Conservation (phyloP, 2,888 invertebrate species). For the Sinhomidia bicolor region DNA sequence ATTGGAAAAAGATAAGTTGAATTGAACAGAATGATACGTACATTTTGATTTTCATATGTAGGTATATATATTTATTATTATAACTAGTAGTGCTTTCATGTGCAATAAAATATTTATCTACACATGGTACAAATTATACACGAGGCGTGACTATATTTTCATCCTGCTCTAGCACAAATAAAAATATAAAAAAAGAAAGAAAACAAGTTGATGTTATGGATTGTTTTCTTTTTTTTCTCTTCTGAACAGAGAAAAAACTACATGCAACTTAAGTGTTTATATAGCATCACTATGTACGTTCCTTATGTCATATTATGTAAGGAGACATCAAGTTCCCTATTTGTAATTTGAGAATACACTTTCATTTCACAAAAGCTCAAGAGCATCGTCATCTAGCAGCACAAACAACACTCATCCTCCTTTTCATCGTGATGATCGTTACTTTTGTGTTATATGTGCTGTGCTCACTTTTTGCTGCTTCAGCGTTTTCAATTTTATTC, state of each 20-base stretch:
- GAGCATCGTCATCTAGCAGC: slow-evolving; percentile 11
- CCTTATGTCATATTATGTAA: background rate
- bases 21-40: background rate
- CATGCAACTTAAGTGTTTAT: background rate
- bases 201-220: too few species aligned
- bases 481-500: background rate
- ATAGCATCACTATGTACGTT: background rate
- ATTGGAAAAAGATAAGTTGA: background rate
- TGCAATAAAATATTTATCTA: too few species aligned
- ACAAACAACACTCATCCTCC: slow-evolving; percentile 1
- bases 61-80: background rate
- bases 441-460: background rate
- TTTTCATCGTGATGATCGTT: background rate
- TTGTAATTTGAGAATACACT: slow-evolving; percentile 49
- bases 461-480: slow-evolving; percentile 1
- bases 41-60: background rate
- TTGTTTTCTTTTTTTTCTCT: too few species aligned
- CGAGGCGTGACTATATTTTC: too few species aligned
- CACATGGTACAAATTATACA: background rate
- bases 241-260: background rate
- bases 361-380: slow-evolving; percentile 45
- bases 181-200: too few species aligned
- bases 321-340: slow-evolving; percentile 27
- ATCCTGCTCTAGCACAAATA: too few species aligned
- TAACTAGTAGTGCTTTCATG: too few species aligned